Evolutionary conservation across 2,888 invertebrate genomes (phyloP).

Genomic region (Acleris sparsana): DNA sequence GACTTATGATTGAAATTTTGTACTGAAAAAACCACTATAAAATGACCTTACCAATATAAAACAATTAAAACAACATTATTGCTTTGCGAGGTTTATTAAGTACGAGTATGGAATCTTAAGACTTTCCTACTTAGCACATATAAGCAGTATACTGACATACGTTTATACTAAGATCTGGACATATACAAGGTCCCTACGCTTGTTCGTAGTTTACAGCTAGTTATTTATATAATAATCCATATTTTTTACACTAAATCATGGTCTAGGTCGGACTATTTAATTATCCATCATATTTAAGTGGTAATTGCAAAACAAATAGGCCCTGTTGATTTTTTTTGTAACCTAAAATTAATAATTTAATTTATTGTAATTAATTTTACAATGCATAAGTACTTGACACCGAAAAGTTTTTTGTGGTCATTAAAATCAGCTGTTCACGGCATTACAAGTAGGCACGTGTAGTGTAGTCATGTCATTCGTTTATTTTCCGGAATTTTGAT

Average conservation of each 20-base stretch:
- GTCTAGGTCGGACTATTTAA: constrained; percentile 4
- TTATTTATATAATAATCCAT: background rate
- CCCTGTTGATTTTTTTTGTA: too few species aligned
- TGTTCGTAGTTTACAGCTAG: constrained; percentile 7
- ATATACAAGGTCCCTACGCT: constrained; percentile 1
- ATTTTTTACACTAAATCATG: constrained; percentile 1
- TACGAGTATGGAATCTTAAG: constrained; percentile 3
- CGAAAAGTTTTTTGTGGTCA: constrained; percentile 21
- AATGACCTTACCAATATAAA: background rate
- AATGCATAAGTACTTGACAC: constrained; percentile 9
- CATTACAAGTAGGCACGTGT: constrained; percentile 29
- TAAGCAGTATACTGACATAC: background rate
- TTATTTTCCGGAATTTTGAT: constrained; percentile 32
- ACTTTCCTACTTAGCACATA: constrained; percentile 13
- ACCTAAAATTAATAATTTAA: background rate
- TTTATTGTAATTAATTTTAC: constrained; percentile 21
- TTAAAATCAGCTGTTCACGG: constrained; percentile 19
- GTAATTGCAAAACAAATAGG: too few species aligned
- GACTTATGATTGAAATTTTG: too few species aligned
- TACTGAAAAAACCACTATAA: too few species aligned
- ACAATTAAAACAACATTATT: background rate
- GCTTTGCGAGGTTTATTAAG: background rate
- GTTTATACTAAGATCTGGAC: background rate
- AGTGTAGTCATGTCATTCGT: constrained; percentile 29
- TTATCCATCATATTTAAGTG: too few species aligned